Conservation (phyloP, 2,113 vertebrate species). For the Balaeniceps rex region DNA sequence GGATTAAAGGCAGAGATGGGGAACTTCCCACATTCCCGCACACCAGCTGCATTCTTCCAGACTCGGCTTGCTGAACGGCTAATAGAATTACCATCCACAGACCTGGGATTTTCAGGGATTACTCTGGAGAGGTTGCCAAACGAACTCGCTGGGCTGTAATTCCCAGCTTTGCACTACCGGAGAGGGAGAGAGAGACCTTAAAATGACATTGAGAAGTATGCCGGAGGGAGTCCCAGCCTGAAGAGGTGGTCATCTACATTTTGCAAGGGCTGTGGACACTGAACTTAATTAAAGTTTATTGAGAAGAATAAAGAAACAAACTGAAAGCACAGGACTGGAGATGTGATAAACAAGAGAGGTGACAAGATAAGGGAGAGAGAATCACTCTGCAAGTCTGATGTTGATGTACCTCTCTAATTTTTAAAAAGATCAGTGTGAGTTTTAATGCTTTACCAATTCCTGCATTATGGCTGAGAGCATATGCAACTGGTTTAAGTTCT, state of each 20-base stretch:
- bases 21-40: slow-evolving; percentile 33
- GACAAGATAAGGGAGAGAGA: neutral
- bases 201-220: neutral
- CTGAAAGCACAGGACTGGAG: neutral
- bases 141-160: neutral
- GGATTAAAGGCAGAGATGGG: slow-evolving; percentile 32
- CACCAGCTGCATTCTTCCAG: slow-evolving; percentile 33
- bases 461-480: neutral
- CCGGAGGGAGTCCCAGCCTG: neutral
- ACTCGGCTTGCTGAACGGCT: neutral
- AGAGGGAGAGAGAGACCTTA: neutral
- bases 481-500: neutral
- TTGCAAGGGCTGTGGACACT: neutral
- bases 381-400: neutral
- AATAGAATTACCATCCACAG: slow-evolving; percentile 55
- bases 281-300: neutral
- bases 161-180: neutral
- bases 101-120: slow-evolving; percentile 54
- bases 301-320: neutral
- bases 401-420: neutral
- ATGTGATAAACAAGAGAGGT: neutral
- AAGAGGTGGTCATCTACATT: neutral
- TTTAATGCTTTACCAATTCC: neutral
- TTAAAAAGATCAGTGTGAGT: neutral
- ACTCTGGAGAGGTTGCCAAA: neutral